Evolutionary conservation across 1,140 invertebrate species (phyloP), one percentile per base, ranked within the genome.

Genomic region (Copidosoma floridanum): DNA sequence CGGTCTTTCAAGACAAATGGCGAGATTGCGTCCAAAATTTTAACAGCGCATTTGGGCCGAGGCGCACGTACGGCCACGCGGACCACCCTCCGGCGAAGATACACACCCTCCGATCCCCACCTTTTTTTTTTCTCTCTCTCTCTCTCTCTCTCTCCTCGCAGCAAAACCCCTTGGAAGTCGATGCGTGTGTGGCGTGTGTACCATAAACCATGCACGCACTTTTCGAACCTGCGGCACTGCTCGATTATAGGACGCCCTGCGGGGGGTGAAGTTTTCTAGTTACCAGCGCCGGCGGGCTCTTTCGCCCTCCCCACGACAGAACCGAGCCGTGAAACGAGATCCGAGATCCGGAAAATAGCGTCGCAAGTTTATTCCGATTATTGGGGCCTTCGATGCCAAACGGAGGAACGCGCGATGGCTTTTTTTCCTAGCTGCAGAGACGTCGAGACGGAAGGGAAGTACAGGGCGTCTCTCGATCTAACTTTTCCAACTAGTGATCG

Each of bases 1-100:
- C 57, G 72, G 74, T 72, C 76, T 66, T 65, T 68, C 72, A 80
- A 81, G 80, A 81, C 77, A 81, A 81, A 81, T 78, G 78, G 78
- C 68, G 68, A 80, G 80, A 80, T 80, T 81, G 80, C 77, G 80
- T 80, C 78, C 75, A 80, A 81, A 81, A 81, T 81, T 81, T 81
- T 81, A 81, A 80, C 76, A 79, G 77, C 78, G 72, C 77, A 81
- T 81, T 81, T 81, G 72, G 76, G 69, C 71, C 75, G n/a, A n/a
- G n/a, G n/a, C 77, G 75, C 73, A 74, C 75, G 72, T 75, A 72
- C 69, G 63, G 57, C 66, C 64, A 62, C 67, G 71, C n/a, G n/a
- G 6, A 8, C 29, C 29, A 12, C 6, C 6, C 29, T 12, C 29
- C 29, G 29, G 29, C 29, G 6, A 32, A 32, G 29, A 32, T 32